Percentiles rank a stretch among this genome's conserved stretches.
Conservation (phyloP, 2,113 vertebrate genomes). For the Myanophis thanlyinensis region DNA sequence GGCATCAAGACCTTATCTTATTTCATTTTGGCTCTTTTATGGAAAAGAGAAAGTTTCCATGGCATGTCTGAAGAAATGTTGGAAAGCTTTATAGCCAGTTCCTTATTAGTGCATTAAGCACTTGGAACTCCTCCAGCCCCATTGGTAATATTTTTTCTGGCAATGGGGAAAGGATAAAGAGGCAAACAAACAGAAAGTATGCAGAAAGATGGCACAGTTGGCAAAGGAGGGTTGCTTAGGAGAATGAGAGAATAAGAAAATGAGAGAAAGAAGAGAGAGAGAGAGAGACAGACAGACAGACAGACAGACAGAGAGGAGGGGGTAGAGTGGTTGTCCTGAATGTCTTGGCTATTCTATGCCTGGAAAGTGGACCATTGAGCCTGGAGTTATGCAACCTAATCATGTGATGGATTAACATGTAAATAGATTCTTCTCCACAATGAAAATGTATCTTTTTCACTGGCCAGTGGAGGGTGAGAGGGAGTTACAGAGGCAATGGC, state of each 20-base stretch:
- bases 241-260: not conserved
- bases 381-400: slow-evolving; percentile 4
- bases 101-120: slow-evolving; percentile 26
- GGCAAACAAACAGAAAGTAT: slow-evolving; percentile 18
- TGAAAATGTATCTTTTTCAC: not conserved
- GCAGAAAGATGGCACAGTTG: slow-evolving; percentile 45
- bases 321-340: not conserved
- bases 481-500: not conserved
- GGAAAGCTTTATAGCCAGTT: slow-evolving; percentile 33
- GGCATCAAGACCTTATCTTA: slow-evolving; percentile 17
- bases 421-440: not conserved
- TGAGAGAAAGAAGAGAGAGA: too few species aligned
- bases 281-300: not conserved
- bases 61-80: slow-evolving; percentile 38
- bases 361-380: slow-evolving; percentile 3
- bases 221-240: slow-evolving; percentile 12
- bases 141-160: slow-evolving; percentile 47
- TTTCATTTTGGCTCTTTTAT: slow-evolving; percentile 13
- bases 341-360: not conserved
- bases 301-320: not conserved
- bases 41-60: slow-evolving; percentile 40
- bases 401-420: slow-evolving; percentile 9
- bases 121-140: slow-evolving; percentile 32
- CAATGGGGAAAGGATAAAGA: slow-evolving; percentile 34
- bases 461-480: not conserved